A percentile compares a stretch with the other conserved stretches of the same genome.
phyloP scores from a whole-genome alignment of 2,113 vertebrate genomes.

The Leptocoma aspasia region DNA sequence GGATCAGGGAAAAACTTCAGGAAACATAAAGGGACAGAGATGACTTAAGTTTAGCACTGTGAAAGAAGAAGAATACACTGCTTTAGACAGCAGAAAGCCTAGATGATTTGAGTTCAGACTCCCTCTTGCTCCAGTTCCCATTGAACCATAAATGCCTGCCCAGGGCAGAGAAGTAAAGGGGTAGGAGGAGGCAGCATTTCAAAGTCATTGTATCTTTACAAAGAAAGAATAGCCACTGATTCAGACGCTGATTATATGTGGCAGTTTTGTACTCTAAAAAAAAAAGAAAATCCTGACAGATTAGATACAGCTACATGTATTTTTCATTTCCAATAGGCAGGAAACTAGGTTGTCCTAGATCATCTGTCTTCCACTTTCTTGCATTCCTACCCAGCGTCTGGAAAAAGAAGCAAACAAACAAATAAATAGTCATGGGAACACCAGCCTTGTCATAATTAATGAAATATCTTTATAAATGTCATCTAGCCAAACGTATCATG shows the following conservation, averaged over 20 bases:
- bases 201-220: background rate
- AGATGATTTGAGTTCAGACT: background rate
- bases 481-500: background rate
- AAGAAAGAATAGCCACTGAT: slow-evolving; percentile 44
- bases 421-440: background rate
- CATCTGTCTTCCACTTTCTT: background rate
- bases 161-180: slow-evolving; percentile 1
- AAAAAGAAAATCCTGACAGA: background rate
- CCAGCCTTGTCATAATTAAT: slow-evolving; percentile 38
- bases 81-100: background rate
- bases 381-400: background rate
- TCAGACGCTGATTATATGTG: slow-evolving; percentile 9
- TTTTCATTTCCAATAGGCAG: slow-evolving; percentile 17
- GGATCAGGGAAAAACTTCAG: background rate
- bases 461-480: slow-evolving; percentile 34
- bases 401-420: background rate
- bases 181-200: background rate
- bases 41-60: background rate
- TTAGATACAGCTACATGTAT: background rate
- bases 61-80: background rate
- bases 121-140: background rate
- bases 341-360: slow-evolving; percentile 21
- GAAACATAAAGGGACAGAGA: background rate
- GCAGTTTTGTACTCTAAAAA: background rate
- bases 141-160: background rate